These are phyloP conservation scores for Spilogale gracilis DNA, from an alignment of 2,113 vertebrate species.

Conservation along the genomic window DNA sequence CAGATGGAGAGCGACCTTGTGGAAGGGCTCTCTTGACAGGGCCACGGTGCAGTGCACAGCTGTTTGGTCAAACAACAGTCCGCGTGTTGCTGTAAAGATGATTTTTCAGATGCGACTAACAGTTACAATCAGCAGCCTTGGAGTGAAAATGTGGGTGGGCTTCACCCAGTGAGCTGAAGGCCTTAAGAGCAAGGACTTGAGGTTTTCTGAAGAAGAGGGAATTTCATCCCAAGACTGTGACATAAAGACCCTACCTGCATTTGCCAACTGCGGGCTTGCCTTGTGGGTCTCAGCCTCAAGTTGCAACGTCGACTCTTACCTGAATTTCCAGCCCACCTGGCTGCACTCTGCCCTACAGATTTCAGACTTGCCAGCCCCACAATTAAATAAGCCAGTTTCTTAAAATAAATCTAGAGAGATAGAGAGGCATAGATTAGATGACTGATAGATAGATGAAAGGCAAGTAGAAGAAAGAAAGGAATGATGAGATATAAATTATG, in stretches of 20 bases:
- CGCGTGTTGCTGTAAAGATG: background rate
- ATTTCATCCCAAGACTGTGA: background rate
- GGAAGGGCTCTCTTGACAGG: background rate
- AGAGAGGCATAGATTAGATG: background rate
- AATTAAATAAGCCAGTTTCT: background rate
- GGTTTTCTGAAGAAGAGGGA: background rate
- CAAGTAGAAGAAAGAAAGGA: background rate
- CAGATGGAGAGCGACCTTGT: background rate
- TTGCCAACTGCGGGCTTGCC: background rate
- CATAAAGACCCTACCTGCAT: background rate
- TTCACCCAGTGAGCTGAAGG: background rate
- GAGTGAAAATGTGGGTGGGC: background rate
- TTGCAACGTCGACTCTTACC: background rate
- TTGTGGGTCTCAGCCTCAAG: background rate
- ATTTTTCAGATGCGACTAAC: background rate
- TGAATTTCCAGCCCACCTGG: background rate
- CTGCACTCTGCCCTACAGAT: background rate
- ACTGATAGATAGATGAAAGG: background rate
- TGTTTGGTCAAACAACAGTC: background rate
- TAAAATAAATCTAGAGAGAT: slow-evolving; percentile 26
- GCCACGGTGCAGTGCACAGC: background rate
- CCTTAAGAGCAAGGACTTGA: background rate
- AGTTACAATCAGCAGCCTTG: background rate
- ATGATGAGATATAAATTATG: background rate
- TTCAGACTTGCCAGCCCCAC: background rate